These are phyloP conservation scores for Eptatretus burgeri DNA, from an alignment of 2,113 vertebrate genomes.

Conservation along the genomic window DNA sequence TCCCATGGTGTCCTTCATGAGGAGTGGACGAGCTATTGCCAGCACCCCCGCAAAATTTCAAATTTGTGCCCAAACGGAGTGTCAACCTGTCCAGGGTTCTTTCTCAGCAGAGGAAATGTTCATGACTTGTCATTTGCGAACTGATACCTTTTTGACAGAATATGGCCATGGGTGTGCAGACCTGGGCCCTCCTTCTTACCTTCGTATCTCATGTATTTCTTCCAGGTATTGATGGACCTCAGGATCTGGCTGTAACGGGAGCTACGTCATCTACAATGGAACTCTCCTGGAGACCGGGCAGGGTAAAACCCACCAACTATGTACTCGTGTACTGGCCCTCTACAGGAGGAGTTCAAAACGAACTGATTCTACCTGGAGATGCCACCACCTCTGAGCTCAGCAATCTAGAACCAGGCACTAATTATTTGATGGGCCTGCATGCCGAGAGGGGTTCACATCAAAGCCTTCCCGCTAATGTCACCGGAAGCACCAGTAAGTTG, in stretches of 20 bases:
- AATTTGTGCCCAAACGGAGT: too few species aligned
- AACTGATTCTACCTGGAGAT: not conserved
- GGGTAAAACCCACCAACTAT: not conserved
- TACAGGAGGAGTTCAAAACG: not conserved
- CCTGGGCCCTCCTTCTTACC: too few species aligned
- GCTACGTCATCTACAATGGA: not conserved
- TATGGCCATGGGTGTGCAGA: too few species aligned
- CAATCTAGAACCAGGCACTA: slow-evolving; percentile 11
- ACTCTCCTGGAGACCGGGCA: not conserved
- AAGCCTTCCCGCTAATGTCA: slow-evolving; percentile 10
- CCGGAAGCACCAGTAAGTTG: slow-evolving; percentile 9
- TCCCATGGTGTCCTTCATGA: too few species aligned
- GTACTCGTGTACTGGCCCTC: not conserved
- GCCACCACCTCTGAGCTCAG: slow-evolving; percentile 8
- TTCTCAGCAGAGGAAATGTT: too few species aligned
- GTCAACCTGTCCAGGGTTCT: too few species aligned
- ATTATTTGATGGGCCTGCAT: not conserved
- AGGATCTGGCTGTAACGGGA: not conserved
- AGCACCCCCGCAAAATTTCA: too few species aligned
- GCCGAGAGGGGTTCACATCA: slow-evolving; percentile 1
- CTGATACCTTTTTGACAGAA: too few species aligned
- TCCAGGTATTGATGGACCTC: not conserved
- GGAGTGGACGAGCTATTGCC: too few species aligned
- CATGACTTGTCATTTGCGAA: too few species aligned
- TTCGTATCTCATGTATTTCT: too few species aligned